A percentile compares a stretch with the other conserved stretches of the same genome.
phyloP scores from a whole-genome alignment of 2,888 invertebrate genomes.

The Entomobrya proxima region DNA sequence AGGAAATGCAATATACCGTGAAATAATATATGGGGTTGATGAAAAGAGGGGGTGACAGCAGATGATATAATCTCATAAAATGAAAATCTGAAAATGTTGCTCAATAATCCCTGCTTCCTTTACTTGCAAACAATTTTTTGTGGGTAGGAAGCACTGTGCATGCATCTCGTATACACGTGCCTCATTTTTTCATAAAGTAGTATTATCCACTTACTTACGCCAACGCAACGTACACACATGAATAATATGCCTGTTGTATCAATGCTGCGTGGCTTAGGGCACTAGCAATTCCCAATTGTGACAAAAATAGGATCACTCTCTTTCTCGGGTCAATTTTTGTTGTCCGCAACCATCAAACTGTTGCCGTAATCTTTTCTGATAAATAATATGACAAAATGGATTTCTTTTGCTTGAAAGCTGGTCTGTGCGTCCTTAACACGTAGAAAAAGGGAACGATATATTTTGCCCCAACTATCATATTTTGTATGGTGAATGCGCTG shows the following conservation, averaged over 20 bases:
- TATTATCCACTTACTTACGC: neutral
- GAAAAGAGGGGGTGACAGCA: constrained; percentile 64
- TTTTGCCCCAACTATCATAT: neutral
- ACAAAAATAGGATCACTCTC: neutral
- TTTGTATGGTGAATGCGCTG: neutral
- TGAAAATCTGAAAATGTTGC: constrained; percentile 51
- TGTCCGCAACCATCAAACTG: constrained; percentile 28
- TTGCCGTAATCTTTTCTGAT: constrained; percentile 7
- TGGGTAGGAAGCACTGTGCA: neutral
- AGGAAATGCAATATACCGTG: constrained; percentile 57
- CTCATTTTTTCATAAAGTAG: constrained; percentile 10
- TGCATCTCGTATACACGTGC: constrained; percentile 26
- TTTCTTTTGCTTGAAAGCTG: neutral
- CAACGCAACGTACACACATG: neutral
- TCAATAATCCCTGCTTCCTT: neutral
- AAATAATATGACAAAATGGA: neutral
- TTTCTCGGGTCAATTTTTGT: constrained; percentile 32
- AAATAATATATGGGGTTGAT: constrained; percentile 62
- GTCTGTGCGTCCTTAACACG: neutral
- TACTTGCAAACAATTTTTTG: neutral
- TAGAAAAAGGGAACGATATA: neutral
- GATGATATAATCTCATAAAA: constrained; percentile 62
- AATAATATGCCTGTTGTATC: neutral
- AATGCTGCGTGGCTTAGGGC: neutral
- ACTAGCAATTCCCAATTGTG: neutral